Evolutionary conservation across 1,140 invertebrate species (phyloP).

Genomic region (Potamilus streckersoni): DNA sequence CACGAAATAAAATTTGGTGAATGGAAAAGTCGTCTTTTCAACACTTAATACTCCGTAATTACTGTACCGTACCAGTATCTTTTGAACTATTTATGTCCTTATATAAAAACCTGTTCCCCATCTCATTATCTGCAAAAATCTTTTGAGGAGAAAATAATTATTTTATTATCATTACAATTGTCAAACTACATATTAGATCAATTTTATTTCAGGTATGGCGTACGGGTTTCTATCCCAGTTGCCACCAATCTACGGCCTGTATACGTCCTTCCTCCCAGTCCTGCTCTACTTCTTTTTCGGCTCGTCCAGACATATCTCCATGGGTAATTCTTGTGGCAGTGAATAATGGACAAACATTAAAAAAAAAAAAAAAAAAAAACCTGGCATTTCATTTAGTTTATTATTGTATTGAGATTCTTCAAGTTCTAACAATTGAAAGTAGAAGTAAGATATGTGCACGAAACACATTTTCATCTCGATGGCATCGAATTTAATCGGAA

Average conservation of each 20-base stretch:
- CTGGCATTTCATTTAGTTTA: background rate
- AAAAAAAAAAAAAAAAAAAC: too few relatives aligned
- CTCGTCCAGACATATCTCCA: conserved; percentile 66
- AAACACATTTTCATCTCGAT: too few relatives aligned
- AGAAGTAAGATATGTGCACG: too few relatives aligned
- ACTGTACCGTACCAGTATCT: background rate
- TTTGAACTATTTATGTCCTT: background rate
- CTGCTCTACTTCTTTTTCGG: conserved; percentile 69
- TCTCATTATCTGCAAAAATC: background rate
- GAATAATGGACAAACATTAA: too few relatives aligned
- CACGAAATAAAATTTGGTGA: background rate
- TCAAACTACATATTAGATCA: background rate
- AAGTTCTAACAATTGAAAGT: background rate
- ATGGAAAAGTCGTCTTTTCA: background rate
- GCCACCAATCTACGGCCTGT: conserved; percentile 67
- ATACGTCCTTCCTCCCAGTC: conserved; percentile 69
- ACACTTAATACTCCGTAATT: background rate
- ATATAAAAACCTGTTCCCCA: background rate
- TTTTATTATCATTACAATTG: background rate
- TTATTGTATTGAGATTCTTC: background rate
- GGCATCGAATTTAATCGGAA: too few relatives aligned
- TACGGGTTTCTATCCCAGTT: conserved; percentile 66
- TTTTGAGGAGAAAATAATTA: background rate
- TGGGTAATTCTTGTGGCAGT: conserved; percentile 50
- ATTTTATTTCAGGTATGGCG: conserved; percentile 62